Conservation (phyloP, 2,888 invertebrate genomes). For the Anagyrus pseudococci region DNA sequence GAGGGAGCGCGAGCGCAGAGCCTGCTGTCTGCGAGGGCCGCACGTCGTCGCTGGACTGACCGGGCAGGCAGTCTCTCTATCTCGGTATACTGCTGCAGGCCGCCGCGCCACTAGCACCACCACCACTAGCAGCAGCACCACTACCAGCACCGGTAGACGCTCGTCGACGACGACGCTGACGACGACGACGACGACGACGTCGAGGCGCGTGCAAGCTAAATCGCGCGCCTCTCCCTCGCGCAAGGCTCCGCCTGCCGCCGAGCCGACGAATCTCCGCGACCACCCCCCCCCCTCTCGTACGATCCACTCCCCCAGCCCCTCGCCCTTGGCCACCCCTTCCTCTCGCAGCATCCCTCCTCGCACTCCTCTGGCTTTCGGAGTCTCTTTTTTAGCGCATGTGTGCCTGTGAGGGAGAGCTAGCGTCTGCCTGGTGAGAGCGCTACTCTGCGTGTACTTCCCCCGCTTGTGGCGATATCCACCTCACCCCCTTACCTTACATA, state of each 20-base stretch:
- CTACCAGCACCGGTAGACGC: too few species aligned
- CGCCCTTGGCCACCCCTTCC: neutral
- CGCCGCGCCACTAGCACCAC: constrained; percentile 28
- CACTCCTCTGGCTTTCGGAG: too few species aligned
- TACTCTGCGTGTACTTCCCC: too few species aligned
- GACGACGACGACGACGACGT: constrained; percentile 43
- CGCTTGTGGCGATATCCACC: too few species aligned
- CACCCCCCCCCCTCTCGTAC: constrained; percentile 14
- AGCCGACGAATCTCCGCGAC: neutral
- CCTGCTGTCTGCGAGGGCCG: constrained; percentile 30
- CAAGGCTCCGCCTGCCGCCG: constrained; percentile 41
- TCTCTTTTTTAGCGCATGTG: too few species aligned
- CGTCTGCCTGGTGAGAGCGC: too few species aligned
- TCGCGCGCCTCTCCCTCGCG: neutral
- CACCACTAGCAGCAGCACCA: too few species aligned
- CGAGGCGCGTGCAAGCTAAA: too few species aligned
- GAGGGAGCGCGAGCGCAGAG: neutral
- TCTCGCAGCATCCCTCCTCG: too few species aligned
- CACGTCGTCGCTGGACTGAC: constrained; percentile 44
- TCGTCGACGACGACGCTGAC: too few species aligned
- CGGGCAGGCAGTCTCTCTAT: constrained; percentile 23
- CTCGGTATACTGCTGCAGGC: constrained; percentile 2
- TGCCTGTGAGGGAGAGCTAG: too few species aligned
- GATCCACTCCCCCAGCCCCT: neutral
- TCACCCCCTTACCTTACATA: too few species aligned